These are phyloP conservation scores for Phengaris alcon DNA, from an alignment of 2,888 invertebrate genomes.

Conservation along the genomic window DNA sequence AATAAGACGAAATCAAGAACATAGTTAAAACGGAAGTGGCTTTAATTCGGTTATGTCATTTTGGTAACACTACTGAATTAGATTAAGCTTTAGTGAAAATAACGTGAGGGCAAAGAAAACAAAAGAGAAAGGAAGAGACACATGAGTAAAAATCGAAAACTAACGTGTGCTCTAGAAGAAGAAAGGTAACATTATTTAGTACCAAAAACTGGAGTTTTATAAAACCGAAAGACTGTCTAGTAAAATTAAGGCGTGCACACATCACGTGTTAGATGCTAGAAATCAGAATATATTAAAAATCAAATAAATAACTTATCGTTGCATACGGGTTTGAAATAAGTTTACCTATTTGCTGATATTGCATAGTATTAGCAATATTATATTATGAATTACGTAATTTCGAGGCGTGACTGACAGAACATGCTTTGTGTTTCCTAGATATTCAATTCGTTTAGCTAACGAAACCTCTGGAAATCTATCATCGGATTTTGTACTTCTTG, in stretches of 20 bases:
- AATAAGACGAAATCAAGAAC: neutral
- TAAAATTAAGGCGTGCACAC: too few relatives aligned
- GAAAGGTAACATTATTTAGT: too few relatives aligned
- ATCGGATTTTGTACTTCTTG: too few relatives aligned
- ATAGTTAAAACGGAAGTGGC: neutral
- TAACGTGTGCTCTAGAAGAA: too few relatives aligned
- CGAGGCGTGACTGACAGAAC: slow-evolving; percentile 19
- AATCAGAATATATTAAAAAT: too few relatives aligned
- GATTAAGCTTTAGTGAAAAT: neutral
- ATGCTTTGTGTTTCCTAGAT: slow-evolving; percentile 5
- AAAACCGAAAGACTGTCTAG: too few relatives aligned
- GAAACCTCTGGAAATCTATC: too few relatives aligned
- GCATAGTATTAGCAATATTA: slow-evolving; percentile 22
- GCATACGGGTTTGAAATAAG: neutral
- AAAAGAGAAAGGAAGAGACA: neutral
- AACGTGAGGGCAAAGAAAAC: neutral
- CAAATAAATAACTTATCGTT: neutral
- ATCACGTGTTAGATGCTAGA: too few relatives aligned
- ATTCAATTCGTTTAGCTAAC: neutral
- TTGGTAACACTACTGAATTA: neutral
- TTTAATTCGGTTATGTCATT: neutral
- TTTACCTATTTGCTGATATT: neutral
- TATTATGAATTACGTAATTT: neutral
- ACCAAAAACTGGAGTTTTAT: too few relatives aligned
- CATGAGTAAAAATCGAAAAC: neutral